Conservation (phyloP, 1,140 invertebrate species). For the Bombus affinis region DNA sequence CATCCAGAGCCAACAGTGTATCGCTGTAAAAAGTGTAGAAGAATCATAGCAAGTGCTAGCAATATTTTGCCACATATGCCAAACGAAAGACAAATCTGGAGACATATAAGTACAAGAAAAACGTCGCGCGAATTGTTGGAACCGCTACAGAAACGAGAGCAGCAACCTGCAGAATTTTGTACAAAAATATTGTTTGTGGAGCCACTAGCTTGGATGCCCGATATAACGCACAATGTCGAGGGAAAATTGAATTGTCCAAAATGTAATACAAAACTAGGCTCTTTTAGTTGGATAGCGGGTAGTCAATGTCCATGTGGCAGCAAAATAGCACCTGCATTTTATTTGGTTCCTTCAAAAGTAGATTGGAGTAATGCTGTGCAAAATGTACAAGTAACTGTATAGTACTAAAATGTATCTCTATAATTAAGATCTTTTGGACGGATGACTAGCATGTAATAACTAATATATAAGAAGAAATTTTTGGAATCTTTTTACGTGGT, state of each 20-base stretch:
- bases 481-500: conserved; percentile 47
- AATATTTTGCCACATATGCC: conserved; percentile 89
- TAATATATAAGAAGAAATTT: conserved; percentile 29
- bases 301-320: conserved; percentile 92
- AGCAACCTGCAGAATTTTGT: conserved; percentile 82
- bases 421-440: conserved; percentile 51
- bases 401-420: conserved; percentile 62
- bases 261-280: conserved; percentile 90
- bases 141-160: conserved; percentile 73
- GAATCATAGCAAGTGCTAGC: conserved; percentile 89
- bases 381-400: conserved; percentile 92
- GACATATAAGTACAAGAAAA: conserved; percentile 75
- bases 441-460: conserved; percentile 28
- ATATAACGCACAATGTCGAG: conserved; percentile 86
- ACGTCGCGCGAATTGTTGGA: conserved; percentile 68
- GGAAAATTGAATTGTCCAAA: conserved; percentile 93
- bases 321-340: conserved; percentile 93
- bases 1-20: conserved; percentile 92
- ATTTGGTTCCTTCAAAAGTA: conserved; percentile 92
- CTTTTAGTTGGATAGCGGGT: conserved; percentile 91
- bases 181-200: conserved; percentile 90
- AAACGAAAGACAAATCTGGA: conserved; percentile 82
- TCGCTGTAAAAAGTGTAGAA: conserved; percentile 90
- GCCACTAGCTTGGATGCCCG: conserved; percentile 91
- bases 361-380: conserved; percentile 93